Conservation (phyloP, 1,140 invertebrate genomes). For the Bradynema listronoti region DNA sequence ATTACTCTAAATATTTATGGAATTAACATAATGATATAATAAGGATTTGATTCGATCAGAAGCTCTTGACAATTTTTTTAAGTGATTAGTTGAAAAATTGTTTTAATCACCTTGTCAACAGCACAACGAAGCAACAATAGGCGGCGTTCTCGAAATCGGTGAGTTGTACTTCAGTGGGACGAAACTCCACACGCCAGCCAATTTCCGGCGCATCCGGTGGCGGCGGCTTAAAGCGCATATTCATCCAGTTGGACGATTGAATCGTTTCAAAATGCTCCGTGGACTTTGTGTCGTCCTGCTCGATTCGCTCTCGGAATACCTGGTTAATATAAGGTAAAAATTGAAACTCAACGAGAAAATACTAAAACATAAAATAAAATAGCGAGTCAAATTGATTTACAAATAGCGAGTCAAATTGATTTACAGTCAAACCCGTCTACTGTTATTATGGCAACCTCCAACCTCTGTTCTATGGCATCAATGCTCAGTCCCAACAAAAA, state of each 20-base stretch:
- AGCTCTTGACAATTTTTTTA: slow-evolving; percentile 12
- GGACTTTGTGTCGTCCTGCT: slow-evolving; percentile 86
- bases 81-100: slow-evolving; percentile 21
- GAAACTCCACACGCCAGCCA: slow-evolving; percentile 97
- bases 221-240: slow-evolving; percentile 90
- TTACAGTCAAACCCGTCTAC: too few species aligned
- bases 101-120: slow-evolving; percentile 70
- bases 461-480: too few species aligned
- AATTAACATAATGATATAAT: too few species aligned
- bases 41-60: slow-evolving; percentile 59
- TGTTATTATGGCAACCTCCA: too few species aligned
- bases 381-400: too few species aligned
- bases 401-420: too few species aligned
- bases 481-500: too few species aligned
- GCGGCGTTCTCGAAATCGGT: slow-evolving; percentile 99
- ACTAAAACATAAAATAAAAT: too few species aligned
- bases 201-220: slow-evolving; percentile 71
- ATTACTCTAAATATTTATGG: slow-evolving; percentile 74
- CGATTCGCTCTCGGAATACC: slow-evolving; percentile 86
- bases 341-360: too few species aligned
- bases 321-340: too few species aligned
- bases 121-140: slow-evolving; percentile 92
- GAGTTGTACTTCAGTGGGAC: slow-evolving; percentile 89
- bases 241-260: slow-evolving; percentile 99
- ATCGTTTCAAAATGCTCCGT: slow-evolving; percentile 98